Base-by-base conservation (phyloP, 1,140 invertebrate species). In the Centruroides sculpturatus region DNA sequence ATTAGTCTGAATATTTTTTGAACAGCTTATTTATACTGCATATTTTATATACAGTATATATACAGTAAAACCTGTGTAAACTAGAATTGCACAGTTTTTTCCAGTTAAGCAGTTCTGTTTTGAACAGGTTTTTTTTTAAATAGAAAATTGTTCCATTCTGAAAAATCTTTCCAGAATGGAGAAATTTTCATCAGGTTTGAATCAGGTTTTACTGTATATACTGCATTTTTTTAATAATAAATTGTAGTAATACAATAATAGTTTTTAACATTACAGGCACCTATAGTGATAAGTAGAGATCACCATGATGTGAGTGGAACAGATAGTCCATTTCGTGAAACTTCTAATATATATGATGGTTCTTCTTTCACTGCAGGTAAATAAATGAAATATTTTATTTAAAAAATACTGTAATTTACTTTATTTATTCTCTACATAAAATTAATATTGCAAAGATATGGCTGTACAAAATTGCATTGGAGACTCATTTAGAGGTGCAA, bases 271-370 rank as follows among this genome's bases (percentile, higher is more conserved):
- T 55, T 72, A 5, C 64, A 81, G 76, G 80, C 74, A 36, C 80
- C 81, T 23, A 76, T 85, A 5, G 79, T 85, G 3, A 71, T 85
- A 11, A 82, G 80, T 66, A 68, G 83, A 47, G 83, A 85, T 71
- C 83, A 85, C 68, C 83, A 85, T 71, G 83, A 85, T 71, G 83
- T 85, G 5, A 82, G 81, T 64, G 83, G 83, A 48, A 82, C 83
- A 5, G 83, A 84, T 70, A 82, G 80, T 66, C 83, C 83, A 7
- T 84, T 78, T 73, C 68, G 83, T 57, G 83, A 85, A 70, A 85
- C 83, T 1, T 80, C 83, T 35, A 83, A 85, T 69, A 78, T 85
- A 48, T 78, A 75, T 62, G 83, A 85, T 69, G 83, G 83, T 4
- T 83, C 82, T 3, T 77, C 81, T 3, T 80, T 83, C 63, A 82